Percentiles rank a stretch among this genome's conserved stretches.
phyloP scores from a whole-genome alignment of 2,797 vertebrate genomes.

The Natrix natrix region DNA sequence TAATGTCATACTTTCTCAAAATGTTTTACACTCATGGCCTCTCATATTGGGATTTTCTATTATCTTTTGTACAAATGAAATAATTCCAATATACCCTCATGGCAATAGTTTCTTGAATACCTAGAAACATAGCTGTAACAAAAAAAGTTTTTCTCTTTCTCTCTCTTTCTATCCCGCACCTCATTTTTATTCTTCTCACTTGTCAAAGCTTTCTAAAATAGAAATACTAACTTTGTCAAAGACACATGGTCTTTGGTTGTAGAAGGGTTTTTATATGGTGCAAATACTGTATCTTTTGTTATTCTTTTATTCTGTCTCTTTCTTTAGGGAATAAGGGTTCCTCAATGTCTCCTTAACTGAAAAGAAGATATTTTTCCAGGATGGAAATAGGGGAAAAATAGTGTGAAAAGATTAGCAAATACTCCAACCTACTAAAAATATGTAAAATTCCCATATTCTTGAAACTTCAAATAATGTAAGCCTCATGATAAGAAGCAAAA shows the following conservation, averaged over 20 bases:
- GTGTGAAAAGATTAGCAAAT: conserved; percentile 12
- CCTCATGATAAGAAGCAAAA: conserved; percentile 35
- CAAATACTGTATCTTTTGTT: neutral
- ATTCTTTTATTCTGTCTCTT: neutral
- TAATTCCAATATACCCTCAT: conserved; percentile 22
- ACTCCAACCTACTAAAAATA: conserved; percentile 42
- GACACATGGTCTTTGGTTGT: conserved; percentile 35
- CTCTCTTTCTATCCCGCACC: neutral
- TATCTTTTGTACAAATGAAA: conserved; percentile 26
- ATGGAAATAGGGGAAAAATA: conserved; percentile 38
- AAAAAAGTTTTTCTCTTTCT: neutral
- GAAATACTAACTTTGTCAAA: conserved; percentile 41
- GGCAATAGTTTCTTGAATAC: neutral
- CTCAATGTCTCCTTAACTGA: neutral
- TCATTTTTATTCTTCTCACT: neutral
- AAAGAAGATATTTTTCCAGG: neutral
- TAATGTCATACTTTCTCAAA: conserved; percentile 43
- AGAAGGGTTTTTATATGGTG: neutral
- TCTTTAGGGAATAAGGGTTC: conserved; percentile 29
- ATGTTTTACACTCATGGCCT: conserved; percentile 41
- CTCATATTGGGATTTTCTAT: conserved; percentile 12
- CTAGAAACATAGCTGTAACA: neutral
- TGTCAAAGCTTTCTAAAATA: conserved; percentile 36
- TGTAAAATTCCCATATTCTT: conserved; percentile 32
- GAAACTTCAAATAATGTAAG: conserved; percentile 16